These are phyloP conservation scores for Carterocephalus palaemon DNA, from an alignment of 2,888 invertebrate species.

Conservation along the genomic window DNA sequence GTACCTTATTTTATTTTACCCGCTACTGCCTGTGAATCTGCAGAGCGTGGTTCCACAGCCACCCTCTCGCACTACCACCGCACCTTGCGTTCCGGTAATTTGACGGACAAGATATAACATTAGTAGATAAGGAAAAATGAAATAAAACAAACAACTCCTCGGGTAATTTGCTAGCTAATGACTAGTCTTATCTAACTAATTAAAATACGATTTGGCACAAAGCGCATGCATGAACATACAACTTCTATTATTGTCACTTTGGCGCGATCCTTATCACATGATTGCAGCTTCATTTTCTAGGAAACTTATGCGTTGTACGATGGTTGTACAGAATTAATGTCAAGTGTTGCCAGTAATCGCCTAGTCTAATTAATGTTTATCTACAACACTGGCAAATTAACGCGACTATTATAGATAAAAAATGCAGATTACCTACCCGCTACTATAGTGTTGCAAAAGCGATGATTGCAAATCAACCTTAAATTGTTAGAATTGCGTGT, in stretches of 20 bases:
- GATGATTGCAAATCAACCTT: not conserved
- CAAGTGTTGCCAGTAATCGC: conserved; percentile 33
- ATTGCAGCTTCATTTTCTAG: conserved; percentile 46
- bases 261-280: conserved; percentile 56
- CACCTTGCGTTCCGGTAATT: conserved; percentile 54
- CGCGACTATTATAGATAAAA: conserved; percentile 17
- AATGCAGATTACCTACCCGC: conserved; percentile 13
- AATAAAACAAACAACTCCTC: conserved; percentile 64
- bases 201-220: conserved; percentile 76
- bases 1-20: too few species aligned
- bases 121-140: conserved; percentile 67
- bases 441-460: not conserved
- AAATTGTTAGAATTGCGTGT: not conserved
- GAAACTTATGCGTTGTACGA: conserved; percentile 31
- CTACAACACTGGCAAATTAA: conserved; percentile 16
- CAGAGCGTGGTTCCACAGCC: too few species aligned
- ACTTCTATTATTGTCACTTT: conserved; percentile 56
- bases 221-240: conserved; percentile 34
- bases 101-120: conserved; percentile 64
- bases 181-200: conserved; percentile 68
- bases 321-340: conserved; percentile 43
- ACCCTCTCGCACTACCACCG: conserved; percentile 32
- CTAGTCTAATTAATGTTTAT: conserved; percentile 21
- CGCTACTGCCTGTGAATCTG: too few species aligned
- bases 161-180: conserved; percentile 74